Base-by-base conservation (phyloP, 2,888 invertebrate genomes). In the Abrostola triplasia region DNA sequence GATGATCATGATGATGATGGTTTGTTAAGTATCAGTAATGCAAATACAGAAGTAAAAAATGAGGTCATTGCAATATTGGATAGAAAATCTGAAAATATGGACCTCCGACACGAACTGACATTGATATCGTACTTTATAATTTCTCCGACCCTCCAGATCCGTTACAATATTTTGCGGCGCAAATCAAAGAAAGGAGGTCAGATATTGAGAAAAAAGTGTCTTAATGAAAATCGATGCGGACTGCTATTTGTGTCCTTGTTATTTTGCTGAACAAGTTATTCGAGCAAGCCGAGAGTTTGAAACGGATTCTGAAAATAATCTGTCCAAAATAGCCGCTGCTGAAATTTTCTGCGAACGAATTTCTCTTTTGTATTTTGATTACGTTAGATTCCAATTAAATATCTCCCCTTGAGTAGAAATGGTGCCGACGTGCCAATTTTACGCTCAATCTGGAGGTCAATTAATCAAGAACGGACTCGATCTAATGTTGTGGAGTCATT, bases 111-210 rank as follows among this genome's bases (percentile, higher is more conserved):
- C 10, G 7, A 52, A 10, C 12, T 5, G 9, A 38, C 42, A 7
- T 49, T 36, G 41, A 63, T 59, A 70, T 59, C 53, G 40, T 44
- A 38, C 5, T 52, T 35, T 44, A 47, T 47, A 64, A 59, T 12
- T 51, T 40, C 7, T 24, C n/a, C 5, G 42, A 12, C 10, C 55
- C 37, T 56, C 6, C 47, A 61, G 70, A 65, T 11, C 44, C 38
- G 69, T 65, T 40, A 65, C 74, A 65, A 60, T 69, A 12, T 64
- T 36, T 47, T 44, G 50, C 48, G n/a, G 41, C 52, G 60, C 41
- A 73, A 64, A 60, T 73, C 40, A 42, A 38, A 1, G 50, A 38
- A 74, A 69, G 57, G 65, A 73, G 74, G 73, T 64, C 76, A 76
- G 61, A 74, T 64, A 69, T 61, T 52, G 49, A 55, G 54, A 50